Percentiles rank a stretch among this genome's conserved stretches.
phyloP scores from a whole-genome alignment of 2,113 vertebrate species.

The Anthoscopus minutus region DNA sequence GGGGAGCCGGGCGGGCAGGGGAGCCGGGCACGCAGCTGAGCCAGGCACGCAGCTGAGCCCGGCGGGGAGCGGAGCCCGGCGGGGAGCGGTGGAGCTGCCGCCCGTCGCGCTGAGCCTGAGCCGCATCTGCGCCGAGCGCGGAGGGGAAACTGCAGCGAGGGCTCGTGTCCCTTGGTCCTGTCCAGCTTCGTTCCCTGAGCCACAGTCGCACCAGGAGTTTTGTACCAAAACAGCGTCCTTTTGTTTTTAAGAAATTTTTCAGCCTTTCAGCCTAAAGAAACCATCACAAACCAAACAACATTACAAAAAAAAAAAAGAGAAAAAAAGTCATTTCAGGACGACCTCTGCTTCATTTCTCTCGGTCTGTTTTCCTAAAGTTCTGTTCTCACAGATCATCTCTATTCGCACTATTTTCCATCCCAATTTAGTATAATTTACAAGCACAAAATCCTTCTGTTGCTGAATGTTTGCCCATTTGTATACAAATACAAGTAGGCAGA shows the following conservation, averaged over 20 bases:
- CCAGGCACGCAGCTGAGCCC: no score
- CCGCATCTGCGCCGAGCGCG: not conserved
- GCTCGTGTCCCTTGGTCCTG: accelerated
- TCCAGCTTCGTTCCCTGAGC: not conserved
- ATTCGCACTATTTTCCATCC: not conserved
- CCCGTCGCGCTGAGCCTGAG: not conserved
- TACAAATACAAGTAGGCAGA: not conserved
- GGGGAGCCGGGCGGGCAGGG: no score
- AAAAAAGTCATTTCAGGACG: not conserved
- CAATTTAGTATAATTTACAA: not conserved
- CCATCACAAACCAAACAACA: accelerated
- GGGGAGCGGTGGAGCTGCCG: no score
- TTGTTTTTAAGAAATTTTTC: not conserved
- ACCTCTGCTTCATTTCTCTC: not conserved
- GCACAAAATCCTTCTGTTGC: not conserved
- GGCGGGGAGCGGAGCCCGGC: no score
- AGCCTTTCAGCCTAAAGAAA: not conserved
- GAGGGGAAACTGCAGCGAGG: accelerated
- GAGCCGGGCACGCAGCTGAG: no score
- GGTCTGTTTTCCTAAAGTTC: not conserved
- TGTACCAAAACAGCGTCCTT: not conserved
- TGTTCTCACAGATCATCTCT: not conserved
- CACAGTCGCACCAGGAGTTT: not conserved
- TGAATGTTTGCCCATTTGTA: not conserved
- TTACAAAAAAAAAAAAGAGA: not conserved